These are phyloP conservation scores for Vanessa cardui DNA, from an alignment of 2,888 invertebrate genomes.

Conservation along the genomic window DNA sequence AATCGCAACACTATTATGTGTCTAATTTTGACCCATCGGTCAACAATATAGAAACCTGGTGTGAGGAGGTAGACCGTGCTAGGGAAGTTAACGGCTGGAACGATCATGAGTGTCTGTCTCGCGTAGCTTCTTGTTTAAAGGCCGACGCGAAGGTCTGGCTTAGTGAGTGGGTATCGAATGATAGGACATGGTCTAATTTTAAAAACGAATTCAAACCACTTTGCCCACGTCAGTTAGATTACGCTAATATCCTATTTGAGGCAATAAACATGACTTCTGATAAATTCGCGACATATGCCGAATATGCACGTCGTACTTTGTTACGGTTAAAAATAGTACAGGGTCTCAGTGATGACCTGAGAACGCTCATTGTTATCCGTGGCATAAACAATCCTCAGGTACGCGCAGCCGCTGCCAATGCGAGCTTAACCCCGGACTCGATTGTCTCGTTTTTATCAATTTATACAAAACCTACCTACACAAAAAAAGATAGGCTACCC, in stretches of 20 bases:
- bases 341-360: too few species aligned
- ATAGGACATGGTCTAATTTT: too few species aligned
- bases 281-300: too few species aligned
- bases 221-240: too few species aligned
- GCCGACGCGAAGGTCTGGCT: constrained; percentile 14
- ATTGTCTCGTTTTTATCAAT: constrained; percentile 1
- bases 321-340: too few species aligned
- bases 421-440: not conserved
- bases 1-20: constrained; percentile 30
- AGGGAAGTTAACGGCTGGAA: constrained; percentile 27
- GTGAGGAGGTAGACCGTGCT: constrained; percentile 34
- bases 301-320: too few species aligned
- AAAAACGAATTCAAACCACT: too few species aligned
- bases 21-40: constrained; percentile 36
- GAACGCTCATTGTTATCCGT: too few species aligned
- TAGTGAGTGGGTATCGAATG: not conserved
- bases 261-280: too few species aligned
- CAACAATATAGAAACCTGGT: constrained; percentile 31
- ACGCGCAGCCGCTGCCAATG: not conserved
- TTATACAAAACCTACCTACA: not conserved
- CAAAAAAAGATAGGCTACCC: not conserved
- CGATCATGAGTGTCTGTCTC: constrained; percentile 36
- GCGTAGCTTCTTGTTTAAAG: constrained; percentile 29
- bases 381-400: not conserved
- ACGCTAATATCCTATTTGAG: too few species aligned